phyloP scores from a whole-genome alignment of 2,113 vertebrate genomes.

The Thermophis baileyi region DNA sequence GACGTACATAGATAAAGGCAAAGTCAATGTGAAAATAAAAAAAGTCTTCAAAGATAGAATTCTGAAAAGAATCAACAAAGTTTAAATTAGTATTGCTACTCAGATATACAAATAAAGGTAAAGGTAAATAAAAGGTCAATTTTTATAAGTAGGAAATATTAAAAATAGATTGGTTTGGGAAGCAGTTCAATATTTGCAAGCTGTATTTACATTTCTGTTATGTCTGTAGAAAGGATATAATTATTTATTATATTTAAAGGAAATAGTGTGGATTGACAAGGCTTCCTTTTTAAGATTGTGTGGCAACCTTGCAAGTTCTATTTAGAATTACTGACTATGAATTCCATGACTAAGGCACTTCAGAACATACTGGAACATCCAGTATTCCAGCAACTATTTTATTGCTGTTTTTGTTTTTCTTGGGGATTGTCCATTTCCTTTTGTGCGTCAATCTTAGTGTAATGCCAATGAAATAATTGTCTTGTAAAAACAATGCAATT shows the following conservation, averaged over 20 bases:
- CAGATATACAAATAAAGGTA: neutral
- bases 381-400: conserved; percentile 3
- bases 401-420: conserved; percentile 21
- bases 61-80: neutral
- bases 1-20: neutral
- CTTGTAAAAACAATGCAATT: conserved; percentile 23
- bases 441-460: neutral
- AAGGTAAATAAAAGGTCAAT: neutral
- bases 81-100: neutral
- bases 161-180: neutral
- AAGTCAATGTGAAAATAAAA: neutral
- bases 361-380: neutral
- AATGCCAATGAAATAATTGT: conserved; percentile 17
- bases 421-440: neutral
- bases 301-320: conserved; percentile 5
- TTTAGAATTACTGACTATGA: neutral
- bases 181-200: neutral
- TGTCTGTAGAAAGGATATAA: neutral
- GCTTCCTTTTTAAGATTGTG: neutral
- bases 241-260: neutral
- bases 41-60: neutral
- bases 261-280: neutral
- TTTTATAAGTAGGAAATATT: neutral
- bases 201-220: neutral
- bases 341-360: neutral